These are phyloP conservation scores for Heterodera schachtii DNA, from an alignment of 1,140 invertebrate species.

Conservation along the genomic window DNA sequence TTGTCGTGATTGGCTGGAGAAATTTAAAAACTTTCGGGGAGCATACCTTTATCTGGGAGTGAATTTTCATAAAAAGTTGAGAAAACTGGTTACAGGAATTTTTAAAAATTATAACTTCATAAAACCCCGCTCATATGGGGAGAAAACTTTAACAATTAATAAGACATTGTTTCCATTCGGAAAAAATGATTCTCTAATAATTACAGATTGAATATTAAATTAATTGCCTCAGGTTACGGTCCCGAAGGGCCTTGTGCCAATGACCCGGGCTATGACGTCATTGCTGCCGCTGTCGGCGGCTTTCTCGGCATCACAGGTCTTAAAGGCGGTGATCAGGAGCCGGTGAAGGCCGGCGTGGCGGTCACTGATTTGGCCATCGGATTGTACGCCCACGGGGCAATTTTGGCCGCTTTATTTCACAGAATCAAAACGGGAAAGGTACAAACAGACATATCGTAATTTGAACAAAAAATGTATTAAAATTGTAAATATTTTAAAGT, in stretches of 20 bases:
- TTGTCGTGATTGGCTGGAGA: too few species aligned
- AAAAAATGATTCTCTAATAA: too few species aligned
- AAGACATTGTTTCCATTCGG: too few species aligned
- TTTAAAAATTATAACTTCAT: too few species aligned
- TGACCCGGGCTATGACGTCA: constrained; percentile 90
- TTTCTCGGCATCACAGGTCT: constrained; percentile 85
- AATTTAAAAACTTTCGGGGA: too few species aligned
- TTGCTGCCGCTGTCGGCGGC: constrained; percentile 87
- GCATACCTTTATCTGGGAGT: too few species aligned
- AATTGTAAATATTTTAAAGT: too few species aligned
- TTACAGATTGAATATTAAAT: not conserved
- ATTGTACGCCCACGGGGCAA: constrained; percentile 90
- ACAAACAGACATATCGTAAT: too few species aligned
- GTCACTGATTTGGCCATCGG: constrained; percentile 90
- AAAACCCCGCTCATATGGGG: too few species aligned
- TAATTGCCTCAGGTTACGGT: constrained; percentile 75
- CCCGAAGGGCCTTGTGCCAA: constrained; percentile 80
- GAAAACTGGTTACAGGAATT: too few species aligned
- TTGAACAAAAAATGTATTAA: not conserved
- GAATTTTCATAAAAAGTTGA: too few species aligned
- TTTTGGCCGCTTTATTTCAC: constrained; percentile 84
- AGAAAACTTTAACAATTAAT: too few species aligned
- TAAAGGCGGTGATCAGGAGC: constrained; percentile 78
- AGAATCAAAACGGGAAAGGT: constrained; percentile 74
- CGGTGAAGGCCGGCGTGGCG: constrained; percentile 78